Evolutionary conservation across 2,888 invertebrate genomes (phyloP).

Genomic region (Metacarcinus magister): DNA sequence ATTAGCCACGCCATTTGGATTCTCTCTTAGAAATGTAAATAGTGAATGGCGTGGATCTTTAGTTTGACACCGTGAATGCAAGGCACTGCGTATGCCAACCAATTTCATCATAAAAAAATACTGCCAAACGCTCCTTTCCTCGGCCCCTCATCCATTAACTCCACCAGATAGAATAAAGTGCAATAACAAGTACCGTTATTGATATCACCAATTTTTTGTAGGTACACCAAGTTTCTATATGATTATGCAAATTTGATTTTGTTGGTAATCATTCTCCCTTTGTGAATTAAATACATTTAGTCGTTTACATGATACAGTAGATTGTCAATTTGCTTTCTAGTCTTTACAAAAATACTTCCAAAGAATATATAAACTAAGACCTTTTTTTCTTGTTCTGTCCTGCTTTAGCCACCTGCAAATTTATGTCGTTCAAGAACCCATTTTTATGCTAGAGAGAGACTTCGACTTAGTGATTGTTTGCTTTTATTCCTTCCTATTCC

Average conservation of each 20-base stretch:
- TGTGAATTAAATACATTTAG: background rate
- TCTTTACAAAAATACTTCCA: background rate
- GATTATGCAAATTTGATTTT: background rate
- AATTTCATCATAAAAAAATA: background rate
- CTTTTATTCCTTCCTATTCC: no score
- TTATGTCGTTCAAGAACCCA: no score
- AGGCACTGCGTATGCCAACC: background rate
- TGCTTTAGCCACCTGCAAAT: background rate
- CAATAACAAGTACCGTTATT: background rate
- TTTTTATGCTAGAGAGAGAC: no score
- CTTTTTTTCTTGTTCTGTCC: background rate
- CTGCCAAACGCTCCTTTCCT: background rate
- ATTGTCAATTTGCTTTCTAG: background rate
- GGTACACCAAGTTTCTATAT: background rate
- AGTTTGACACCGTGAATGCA: background rate
- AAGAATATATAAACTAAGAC: no score
- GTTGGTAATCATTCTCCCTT: background rate
- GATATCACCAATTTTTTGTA: background rate
- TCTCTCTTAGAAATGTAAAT: background rate
- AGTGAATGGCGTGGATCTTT: background rate
- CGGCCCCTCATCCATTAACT: background rate
- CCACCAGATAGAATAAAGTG: background rate
- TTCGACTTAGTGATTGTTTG: no score
- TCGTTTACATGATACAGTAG: background rate
- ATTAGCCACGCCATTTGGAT: background rate